A percentile compares a stretch with the other conserved stretches of the same genome.
phyloP scores from a whole-genome alignment of 2,113 vertebrate species.

The Miniopterus natalensis region DNA sequence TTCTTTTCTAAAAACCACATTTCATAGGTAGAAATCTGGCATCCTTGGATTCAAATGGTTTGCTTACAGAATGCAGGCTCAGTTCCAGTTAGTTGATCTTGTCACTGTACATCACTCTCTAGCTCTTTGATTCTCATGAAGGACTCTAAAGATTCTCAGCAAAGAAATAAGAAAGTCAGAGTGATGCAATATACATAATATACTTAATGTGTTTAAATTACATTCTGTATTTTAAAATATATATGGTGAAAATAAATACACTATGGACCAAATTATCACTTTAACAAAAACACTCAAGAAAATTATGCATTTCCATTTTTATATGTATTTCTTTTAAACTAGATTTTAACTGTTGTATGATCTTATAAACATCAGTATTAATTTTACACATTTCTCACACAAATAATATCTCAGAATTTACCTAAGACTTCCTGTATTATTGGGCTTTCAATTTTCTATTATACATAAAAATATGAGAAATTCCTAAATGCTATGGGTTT shows the following conservation, averaged over 20 bases:
- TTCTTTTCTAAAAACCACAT: not conserved
- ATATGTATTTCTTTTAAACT: not conserved
- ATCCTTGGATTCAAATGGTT: not conserved
- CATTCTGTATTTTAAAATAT: not conserved
- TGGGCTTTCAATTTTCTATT: not conserved
- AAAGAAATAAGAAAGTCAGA: not conserved
- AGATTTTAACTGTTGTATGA: not conserved
- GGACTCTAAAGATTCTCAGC: not conserved
- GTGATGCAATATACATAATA: not conserved
- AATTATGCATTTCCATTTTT: not conserved
- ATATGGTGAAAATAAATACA: not conserved
- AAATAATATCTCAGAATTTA: not conserved
- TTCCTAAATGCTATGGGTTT: not conserved
- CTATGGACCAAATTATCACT: not conserved
- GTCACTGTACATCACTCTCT: not conserved
- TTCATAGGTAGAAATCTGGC: not conserved
- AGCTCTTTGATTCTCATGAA: not conserved
- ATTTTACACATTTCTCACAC: not conserved
- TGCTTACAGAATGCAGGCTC: not conserved
- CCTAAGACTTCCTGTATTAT: not conserved
- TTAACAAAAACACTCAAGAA: conserved; percentile 12
- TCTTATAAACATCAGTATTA: not conserved
- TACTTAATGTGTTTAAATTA: not conserved
- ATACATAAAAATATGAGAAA: not conserved
- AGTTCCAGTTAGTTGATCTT: not conserved